Evolutionary conservation across 2,888 invertebrate genomes (phyloP).

Genomic region (Eilema sororculum): DNA sequence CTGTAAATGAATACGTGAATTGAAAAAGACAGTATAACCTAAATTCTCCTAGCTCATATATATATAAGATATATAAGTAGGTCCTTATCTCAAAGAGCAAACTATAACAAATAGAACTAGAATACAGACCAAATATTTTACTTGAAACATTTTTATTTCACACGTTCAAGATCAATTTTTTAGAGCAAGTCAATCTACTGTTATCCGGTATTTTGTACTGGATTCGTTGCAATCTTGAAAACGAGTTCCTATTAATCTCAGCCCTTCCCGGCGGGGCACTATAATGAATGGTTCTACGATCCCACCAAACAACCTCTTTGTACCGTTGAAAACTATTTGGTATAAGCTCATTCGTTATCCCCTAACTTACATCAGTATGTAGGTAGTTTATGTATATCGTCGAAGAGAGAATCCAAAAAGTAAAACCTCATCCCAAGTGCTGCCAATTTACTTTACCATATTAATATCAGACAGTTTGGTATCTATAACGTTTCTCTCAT

Average conservation of each 20-base stretch:
- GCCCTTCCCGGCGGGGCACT: conserved; percentile 57
- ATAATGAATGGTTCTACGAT: conserved; percentile 63
- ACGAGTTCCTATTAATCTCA: conserved; percentile 61
- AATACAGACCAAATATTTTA: too few relatives aligned
- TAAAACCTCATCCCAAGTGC: background rate
- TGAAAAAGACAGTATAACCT: background rate
- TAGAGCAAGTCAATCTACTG: conserved; percentile 25
- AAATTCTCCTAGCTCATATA: background rate
- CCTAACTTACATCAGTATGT: conserved; percentile 5
- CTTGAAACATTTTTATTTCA: conserved; percentile 1
- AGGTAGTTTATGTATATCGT: background rate
- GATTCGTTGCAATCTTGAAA: conserved; percentile 38
- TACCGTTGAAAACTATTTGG: conserved; percentile 58
- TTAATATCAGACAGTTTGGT: background rate
- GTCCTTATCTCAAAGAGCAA: background rate
- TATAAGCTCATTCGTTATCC: conserved; percentile 39
- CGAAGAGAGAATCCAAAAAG: background rate
- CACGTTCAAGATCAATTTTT: conserved; percentile 13
- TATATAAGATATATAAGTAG: background rate
- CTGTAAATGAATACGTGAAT: background rate
- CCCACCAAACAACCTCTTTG: conserved; percentile 56
- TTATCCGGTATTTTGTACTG: conserved; percentile 34
- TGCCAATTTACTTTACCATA: background rate
- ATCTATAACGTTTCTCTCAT: too few relatives aligned
- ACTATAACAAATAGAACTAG: too few relatives aligned